A percentile compares a stretch with the other conserved stretches of the same genome.
Conservation (phyloP, 1,140 invertebrate genomes). For the Tetranychus cinnabarinus region DNA sequence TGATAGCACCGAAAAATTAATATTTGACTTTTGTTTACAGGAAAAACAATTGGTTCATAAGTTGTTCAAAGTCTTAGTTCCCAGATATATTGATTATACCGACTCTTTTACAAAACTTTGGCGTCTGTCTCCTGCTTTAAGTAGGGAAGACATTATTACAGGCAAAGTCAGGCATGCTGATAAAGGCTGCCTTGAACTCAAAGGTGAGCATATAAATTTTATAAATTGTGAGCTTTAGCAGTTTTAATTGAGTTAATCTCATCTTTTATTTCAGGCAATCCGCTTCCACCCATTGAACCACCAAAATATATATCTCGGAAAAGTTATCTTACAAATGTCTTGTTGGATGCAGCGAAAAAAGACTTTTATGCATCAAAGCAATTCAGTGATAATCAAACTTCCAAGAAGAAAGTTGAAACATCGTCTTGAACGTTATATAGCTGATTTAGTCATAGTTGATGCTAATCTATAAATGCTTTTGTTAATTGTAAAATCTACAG, state of each 20-base stretch:
- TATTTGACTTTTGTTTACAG: conserved; percentile 12
- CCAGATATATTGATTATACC: conserved; percentile 44
- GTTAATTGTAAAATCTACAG: no score
- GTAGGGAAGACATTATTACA: neutral
- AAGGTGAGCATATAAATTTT: conserved; percentile 23
- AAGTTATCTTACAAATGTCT: conserved; percentile 15
- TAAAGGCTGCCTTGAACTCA: conserved; percentile 45
- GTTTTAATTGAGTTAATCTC: conserved; percentile 16
- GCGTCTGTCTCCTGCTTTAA: conserved; percentile 23
- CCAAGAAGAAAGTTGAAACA: no score
- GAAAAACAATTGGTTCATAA: conserved; percentile 77
- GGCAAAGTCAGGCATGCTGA: neutral
- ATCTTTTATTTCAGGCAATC: conserved; percentile 6
- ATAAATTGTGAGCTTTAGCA: no score
- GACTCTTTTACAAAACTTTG: conserved; percentile 38
- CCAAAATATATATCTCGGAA: conserved; percentile 2
- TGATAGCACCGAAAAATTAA: neutral
- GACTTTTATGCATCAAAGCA: conserved; percentile 8
- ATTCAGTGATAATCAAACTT: neutral
- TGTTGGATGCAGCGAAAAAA: conserved; percentile 15
- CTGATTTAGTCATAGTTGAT: no score
- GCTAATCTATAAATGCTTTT: no score
- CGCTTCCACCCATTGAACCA: neutral
- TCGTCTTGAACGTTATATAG: no score
- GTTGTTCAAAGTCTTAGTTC: conserved; percentile 71